Percentiles rank a stretch among this genome's conserved stretches.
Conservation (phyloP, 1,140 invertebrate genomes). For the Contarinia nasturtii region DNA sequence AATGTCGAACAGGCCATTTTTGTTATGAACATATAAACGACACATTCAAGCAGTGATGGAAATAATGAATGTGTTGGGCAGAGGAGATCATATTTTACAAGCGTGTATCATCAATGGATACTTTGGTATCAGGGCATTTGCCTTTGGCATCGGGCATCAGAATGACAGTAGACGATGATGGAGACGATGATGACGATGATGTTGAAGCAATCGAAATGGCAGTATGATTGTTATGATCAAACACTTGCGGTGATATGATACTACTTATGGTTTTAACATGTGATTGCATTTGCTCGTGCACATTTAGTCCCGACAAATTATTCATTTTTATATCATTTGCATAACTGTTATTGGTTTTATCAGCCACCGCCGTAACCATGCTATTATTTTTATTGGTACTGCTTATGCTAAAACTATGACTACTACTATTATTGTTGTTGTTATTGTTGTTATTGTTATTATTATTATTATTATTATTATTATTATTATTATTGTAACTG, state of each 20-base stretch:
- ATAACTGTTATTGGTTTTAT: too few species aligned
- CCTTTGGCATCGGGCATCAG: conserved; percentile 15
- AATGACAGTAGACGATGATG: conserved; percentile 15
- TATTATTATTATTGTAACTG: conserved; percentile 9
- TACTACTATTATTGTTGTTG: background rate
- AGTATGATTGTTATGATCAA: conserved; percentile 5
- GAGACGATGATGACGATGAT: background rate
- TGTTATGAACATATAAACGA: too few species aligned
- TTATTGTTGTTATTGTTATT: conserved; percentile 7
- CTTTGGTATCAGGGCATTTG: conserved; percentile 8
- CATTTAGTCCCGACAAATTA: background rate
- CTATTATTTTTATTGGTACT: background rate
- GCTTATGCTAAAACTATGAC: background rate
- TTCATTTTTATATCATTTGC: background rate
- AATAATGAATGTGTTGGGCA: background rate
- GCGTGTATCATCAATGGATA: conserved; percentile 15
- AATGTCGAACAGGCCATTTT: too few species aligned
- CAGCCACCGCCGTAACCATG: too few species aligned
- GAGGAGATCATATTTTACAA: conserved; percentile 9
- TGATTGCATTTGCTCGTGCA: background rate
- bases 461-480: background rate
- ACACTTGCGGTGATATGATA: conserved; percentile 1
- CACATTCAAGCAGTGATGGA: too few species aligned
- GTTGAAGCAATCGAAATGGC: conserved; percentile 9
- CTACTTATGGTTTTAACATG: background rate